Percentiles rank a stretch among this genome's conserved stretches.
Conservation (phyloP, 2,888 invertebrate species). For the Andricus quercusramuli region DNA sequence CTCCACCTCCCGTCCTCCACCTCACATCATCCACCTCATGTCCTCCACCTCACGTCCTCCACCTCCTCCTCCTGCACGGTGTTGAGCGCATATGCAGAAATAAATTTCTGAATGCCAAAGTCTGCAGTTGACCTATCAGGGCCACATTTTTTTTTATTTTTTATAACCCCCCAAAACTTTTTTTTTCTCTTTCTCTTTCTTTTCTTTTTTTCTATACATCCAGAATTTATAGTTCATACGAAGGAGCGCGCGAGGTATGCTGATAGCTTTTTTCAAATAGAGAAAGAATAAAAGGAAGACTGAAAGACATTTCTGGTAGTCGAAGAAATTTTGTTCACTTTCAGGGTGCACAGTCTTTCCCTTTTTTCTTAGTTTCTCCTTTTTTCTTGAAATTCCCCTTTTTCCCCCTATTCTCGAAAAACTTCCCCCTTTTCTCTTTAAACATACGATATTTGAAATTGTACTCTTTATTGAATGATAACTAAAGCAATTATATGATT, state of each 20-base stretch:
- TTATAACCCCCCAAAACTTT: background rate
- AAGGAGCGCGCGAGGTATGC: background rate
- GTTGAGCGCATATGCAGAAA: slow-evolving; percentile 36
- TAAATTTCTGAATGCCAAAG: slow-evolving; percentile 35
- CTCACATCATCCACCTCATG: too few relatives aligned
- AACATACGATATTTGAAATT: too few relatives aligned
- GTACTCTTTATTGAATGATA: too few relatives aligned
- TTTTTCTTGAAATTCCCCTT: too few relatives aligned
- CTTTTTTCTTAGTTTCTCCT: too few relatives aligned
- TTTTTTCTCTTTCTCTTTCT: background rate
- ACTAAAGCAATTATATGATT: too few relatives aligned
- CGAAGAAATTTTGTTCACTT: background rate
- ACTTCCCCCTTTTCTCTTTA: too few relatives aligned
- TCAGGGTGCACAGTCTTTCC: too few relatives aligned
- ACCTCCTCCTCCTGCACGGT: too few relatives aligned
- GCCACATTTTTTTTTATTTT: slow-evolving; percentile 11
- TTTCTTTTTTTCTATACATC: background rate
- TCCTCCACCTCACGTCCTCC: too few relatives aligned
- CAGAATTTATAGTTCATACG: slow-evolving; percentile 4
- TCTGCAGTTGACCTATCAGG: slow-evolving; percentile 32
- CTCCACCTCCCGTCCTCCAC: too few relatives aligned
- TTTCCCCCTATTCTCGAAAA: too few relatives aligned
- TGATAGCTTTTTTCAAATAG: background rate
- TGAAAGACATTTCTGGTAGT: background rate
- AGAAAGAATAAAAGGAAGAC: background rate